Base-by-base conservation (phyloP, 2,888 invertebrate species). In the Pogonocherus hispidulus region DNA sequence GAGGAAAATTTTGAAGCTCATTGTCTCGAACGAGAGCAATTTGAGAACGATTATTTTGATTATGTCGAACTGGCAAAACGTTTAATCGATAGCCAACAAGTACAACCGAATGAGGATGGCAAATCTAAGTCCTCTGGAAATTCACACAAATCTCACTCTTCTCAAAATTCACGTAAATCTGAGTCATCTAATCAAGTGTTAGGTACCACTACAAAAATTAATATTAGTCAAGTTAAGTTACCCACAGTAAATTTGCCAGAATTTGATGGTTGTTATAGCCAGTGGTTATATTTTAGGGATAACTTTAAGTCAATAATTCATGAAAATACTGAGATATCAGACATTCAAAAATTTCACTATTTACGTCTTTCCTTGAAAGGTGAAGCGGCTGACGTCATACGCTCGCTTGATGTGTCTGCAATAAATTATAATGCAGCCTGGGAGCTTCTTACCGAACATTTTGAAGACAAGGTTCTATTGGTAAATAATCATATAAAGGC, bases 361-460 rank as follows among this genome's bases (percentile, higher is more conserved):
- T 37, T 63, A 41, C 49, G 41, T 22, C 20, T 49, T 18, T 44
- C 23, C 23, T 54, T 37, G 47, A 60, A 60, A 27, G 60, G 60
- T 32, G 52, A 46, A 19, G 63, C 63, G 1, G 63, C 44, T 16
- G 54, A 63, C 23, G 16, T 44, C 3, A 22, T 63, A 46, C 37
- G 20, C 16, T 52, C 51, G 9, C 18, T 63, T 6, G 63, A 63
- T 16, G 23, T 56, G 49, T 35, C 57, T 5, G 55, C 47, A 2
- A 19, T 5, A 3, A 65, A 65, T 41, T 65, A 65, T 65, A 47
- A 44, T 0, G 35, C 14, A 37, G 56, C 65, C 3, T 65, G 65
- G 65, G 4, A 37, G 9, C 20, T 65, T 4, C 41, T 65, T 0
- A 11, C 9, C 1, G 57, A 65, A 22, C 32, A 47, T 11, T 64